Evolutionary conservation across 2,888 invertebrate species (phyloP).

Genomic region (Orthosia gothica): DNA sequence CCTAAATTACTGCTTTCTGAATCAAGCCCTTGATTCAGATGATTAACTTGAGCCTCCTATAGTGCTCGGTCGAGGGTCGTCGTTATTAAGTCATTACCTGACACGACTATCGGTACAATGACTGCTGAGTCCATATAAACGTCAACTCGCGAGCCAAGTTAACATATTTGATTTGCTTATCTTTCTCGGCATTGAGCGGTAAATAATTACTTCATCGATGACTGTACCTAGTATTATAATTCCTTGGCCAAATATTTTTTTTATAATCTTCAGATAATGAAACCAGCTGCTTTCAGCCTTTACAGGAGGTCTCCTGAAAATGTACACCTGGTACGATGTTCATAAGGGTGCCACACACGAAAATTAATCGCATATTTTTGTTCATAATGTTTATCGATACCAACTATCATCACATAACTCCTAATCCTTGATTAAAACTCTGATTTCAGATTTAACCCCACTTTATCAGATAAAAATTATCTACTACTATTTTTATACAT

Average conservation of each 20-base stretch:
- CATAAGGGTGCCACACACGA: background rate
- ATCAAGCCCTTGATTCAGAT: too few relatives aligned
- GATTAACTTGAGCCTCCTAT: too few relatives aligned
- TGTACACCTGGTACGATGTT: background rate
- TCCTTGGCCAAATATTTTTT: background rate
- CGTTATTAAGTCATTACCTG: too few relatives aligned
- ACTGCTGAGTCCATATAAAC: too few relatives aligned
- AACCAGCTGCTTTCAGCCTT: background rate
- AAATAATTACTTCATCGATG: too few relatives aligned
- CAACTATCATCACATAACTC: background rate
- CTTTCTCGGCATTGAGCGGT: too few relatives aligned
- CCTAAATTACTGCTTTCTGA: too few relatives aligned
- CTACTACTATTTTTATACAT: background rate
- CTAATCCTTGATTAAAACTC: conserved; percentile 29
- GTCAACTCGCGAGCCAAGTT: too few relatives aligned
- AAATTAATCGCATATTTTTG: background rate
- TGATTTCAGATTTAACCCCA: conserved; percentile 8
- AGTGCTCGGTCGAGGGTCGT: too few relatives aligned
- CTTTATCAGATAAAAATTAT: background rate
- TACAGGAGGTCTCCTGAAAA: background rate
- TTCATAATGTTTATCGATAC: background rate
- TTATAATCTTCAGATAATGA: background rate
- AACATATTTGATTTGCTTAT: too few relatives aligned
- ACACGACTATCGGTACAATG: too few relatives aligned
- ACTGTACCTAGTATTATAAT: background rate